Conservation (phyloP, 2,797 vertebrate genomes). For the Rhinatrema bivittatum region DNA sequence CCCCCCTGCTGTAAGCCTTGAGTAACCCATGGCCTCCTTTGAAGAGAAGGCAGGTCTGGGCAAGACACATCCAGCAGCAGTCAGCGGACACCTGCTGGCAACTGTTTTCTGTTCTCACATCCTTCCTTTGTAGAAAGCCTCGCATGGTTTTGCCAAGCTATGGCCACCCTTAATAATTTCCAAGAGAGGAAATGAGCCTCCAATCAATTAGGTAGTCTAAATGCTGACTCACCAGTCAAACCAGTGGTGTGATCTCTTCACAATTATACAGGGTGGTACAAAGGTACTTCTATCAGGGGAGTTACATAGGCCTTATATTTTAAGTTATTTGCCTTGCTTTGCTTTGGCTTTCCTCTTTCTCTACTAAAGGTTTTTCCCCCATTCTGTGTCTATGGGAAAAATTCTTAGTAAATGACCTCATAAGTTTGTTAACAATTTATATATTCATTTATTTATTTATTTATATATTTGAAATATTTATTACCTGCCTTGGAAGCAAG, state of each 20-base stretch:
- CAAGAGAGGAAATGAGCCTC: conserved; percentile 51
- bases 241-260: conserved; percentile 8
- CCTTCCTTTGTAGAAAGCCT: conserved; percentile 52
- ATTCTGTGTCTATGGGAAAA: too few species aligned
- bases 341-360: conserved; percentile 3
- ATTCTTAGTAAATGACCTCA: too few species aligned
- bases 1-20: conserved; percentile 57
- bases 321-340: not conserved
- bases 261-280: too few species aligned
- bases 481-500: too few species aligned
- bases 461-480: too few species aligned
- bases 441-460: too few species aligned
- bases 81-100: conserved; percentile 50
- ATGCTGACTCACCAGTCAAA: conserved; percentile 40
- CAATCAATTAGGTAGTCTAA: conserved; percentile 49
- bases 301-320: conserved; percentile 13
- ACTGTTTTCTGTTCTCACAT: conserved; percentile 54
- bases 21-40: conserved; percentile 53
- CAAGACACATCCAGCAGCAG: conserved; percentile 38
- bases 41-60: conserved; percentile 70
- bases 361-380: too few species aligned
- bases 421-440: too few species aligned
- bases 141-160: conserved; percentile 50
- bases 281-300: too few species aligned
- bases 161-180: conserved; percentile 47